Conservation (phyloP, 1,140 invertebrate species). For the Dendrolimus punctatus region DNA sequence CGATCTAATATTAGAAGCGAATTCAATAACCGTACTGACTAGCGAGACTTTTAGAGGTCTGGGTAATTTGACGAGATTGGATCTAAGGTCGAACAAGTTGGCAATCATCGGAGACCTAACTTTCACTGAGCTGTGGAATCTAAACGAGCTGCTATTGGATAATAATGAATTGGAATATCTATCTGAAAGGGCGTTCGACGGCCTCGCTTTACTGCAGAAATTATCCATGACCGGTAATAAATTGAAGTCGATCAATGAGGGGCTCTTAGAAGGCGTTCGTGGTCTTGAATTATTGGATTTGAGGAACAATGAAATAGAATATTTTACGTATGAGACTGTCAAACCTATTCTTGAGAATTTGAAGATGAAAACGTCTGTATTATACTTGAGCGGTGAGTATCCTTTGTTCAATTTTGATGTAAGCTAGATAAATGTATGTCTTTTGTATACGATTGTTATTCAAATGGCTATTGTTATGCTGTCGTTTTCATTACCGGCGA, state of each 20-base stretch:
- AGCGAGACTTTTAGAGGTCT: slow-evolving; percentile 81
- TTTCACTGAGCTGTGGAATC: slow-evolving; percentile 81
- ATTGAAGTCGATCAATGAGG: slow-evolving; percentile 77
- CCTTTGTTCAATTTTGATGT: slow-evolving; percentile 5
- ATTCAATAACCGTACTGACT: slow-evolving; percentile 79
- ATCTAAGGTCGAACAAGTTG: slow-evolving; percentile 80
- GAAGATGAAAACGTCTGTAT: slow-evolving; percentile 76
- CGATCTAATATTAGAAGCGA: slow-evolving; percentile 79
- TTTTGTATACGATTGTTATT: slow-evolving; percentile 1
- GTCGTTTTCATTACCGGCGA: too few species aligned
- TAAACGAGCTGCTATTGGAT: slow-evolving; percentile 82
- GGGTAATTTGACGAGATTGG: slow-evolving; percentile 76
- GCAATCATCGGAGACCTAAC: slow-evolving; percentile 81
- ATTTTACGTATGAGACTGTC: slow-evolving; percentile 80
- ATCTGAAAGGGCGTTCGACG: slow-evolving; percentile 80
- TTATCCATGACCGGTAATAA: slow-evolving; percentile 83
- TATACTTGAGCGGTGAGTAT: slow-evolving; percentile 83
- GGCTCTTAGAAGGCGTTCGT: slow-evolving; percentile 77
- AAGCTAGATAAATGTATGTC: not conserved
- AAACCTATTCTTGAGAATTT: slow-evolving; percentile 84
- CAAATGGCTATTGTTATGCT: not conserved
- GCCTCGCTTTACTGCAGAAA: slow-evolving; percentile 77
- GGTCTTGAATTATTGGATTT: slow-evolving; percentile 81
- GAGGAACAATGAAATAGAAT: slow-evolving; percentile 80
- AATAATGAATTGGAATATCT: slow-evolving; percentile 79